These are phyloP conservation scores for Peromyscus melanophrys DNA, from an alignment of 2,797 vertebrate genomes.

Conservation along the genomic window DNA sequence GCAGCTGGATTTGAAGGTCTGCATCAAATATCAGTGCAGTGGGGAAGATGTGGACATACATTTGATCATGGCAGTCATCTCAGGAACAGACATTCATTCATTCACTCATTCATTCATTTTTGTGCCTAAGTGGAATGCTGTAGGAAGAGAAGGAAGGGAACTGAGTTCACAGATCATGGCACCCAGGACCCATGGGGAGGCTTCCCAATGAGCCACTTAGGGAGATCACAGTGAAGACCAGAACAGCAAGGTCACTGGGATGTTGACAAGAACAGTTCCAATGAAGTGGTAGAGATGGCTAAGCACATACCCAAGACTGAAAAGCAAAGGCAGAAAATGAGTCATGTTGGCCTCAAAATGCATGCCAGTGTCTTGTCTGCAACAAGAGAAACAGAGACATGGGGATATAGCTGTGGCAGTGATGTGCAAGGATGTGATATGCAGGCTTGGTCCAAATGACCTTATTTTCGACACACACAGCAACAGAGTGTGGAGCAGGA, in stretches of 20 bases:
- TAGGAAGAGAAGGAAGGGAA: neutral
- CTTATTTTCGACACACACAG: too few species aligned
- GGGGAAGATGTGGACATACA: neutral
- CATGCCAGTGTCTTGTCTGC: neutral
- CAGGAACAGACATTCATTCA: neutral
- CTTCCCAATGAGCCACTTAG: neutral
- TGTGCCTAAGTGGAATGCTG: neutral
- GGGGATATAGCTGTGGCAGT: too few species aligned
- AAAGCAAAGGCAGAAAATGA: too few species aligned
- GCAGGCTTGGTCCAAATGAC: neutral
- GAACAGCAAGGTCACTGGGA: neutral
- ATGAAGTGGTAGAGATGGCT: neutral
- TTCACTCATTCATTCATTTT: neutral
- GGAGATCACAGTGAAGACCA: too few species aligned
- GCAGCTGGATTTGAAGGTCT: neutral
- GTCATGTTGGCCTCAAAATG: neutral
- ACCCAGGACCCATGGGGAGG: neutral
- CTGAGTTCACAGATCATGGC: neutral
- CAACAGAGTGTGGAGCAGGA: neutral
- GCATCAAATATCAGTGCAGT: neutral
- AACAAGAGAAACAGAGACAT: neutral
- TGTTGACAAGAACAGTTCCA: neutral
- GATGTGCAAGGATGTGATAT: neutral
- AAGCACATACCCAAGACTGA: neutral
- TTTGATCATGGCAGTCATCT: accelerated